Conservation (phyloP, 1,140 invertebrate genomes). For the Mamestra configurata region DNA sequence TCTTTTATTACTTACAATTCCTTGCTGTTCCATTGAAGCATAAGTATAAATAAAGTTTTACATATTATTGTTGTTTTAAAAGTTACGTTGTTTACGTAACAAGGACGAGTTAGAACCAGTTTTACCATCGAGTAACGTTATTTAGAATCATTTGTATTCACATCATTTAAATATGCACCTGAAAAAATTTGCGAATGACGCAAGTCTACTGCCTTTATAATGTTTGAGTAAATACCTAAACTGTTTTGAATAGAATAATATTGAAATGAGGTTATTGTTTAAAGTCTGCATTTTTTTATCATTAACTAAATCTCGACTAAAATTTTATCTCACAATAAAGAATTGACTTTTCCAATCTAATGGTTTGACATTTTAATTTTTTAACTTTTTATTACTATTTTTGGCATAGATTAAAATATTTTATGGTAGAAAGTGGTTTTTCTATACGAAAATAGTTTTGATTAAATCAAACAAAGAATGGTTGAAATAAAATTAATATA, state of each 20-base stretch:
- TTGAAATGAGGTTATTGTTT: background rate
- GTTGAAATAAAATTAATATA: too few relatives aligned
- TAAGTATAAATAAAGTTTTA: constrained; percentile 63
- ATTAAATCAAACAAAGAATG: too few relatives aligned
- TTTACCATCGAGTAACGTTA: background rate
- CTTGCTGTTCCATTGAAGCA: constrained; percentile 85
- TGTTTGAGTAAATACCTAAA: background rate
- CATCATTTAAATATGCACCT: background rate
- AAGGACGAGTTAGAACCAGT: background rate
- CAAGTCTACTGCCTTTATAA: background rate
- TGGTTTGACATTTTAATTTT: too few relatives aligned
- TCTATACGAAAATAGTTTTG: too few relatives aligned
- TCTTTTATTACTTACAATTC: constrained; percentile 83
- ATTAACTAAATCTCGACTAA: too few relatives aligned
- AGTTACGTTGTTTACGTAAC: constrained; percentile 12
- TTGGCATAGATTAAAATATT: too few relatives aligned
- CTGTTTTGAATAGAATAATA: too few relatives aligned
- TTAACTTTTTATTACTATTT: too few relatives aligned
- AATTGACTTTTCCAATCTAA: too few relatives aligned
- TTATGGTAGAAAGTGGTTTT: too few relatives aligned
- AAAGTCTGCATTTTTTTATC: too few relatives aligned
- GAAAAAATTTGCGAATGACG: background rate
- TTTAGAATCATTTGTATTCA: background rate
- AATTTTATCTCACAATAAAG: too few relatives aligned
- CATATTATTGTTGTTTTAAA: constrained; percentile 29